Percentiles rank a stretch among this genome's conserved stretches.
Evolutionary conservation across 2,888 invertebrate species (phyloP).

Genomic region (Chrysolina haemoptera): DNA sequence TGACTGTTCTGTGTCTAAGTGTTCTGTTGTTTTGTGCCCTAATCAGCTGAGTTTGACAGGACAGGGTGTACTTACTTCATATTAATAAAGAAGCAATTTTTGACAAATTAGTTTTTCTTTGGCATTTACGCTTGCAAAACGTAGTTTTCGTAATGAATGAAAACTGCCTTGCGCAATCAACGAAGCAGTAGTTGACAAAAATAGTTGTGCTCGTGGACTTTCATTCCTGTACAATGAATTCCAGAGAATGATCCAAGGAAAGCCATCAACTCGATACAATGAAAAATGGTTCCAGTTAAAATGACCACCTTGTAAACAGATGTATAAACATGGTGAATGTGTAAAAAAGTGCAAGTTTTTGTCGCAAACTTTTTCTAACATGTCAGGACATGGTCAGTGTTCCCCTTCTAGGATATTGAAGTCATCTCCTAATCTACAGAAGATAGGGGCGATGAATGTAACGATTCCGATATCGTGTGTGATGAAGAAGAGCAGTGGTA

Average conservation of each 20-base stretch:
- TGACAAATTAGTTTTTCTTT: not conserved
- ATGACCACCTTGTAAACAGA: constrained; percentile 20
- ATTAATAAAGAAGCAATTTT: not conserved
- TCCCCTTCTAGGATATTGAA: constrained; percentile 73
- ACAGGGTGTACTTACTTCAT: too few relatives aligned
- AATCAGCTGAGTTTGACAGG: not conserved
- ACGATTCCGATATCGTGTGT: constrained; percentile 84
- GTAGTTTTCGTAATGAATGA: not conserved
- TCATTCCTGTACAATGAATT: constrained; percentile 34
- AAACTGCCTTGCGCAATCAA: constrained; percentile 37
- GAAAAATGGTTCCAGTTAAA: not conserved
- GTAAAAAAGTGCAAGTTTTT: constrained; percentile 34
- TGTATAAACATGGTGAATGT: constrained; percentile 38
- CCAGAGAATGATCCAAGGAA: constrained; percentile 31
- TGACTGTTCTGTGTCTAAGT: too few relatives aligned
- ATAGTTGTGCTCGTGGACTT: constrained; percentile 39
- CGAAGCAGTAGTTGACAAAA: constrained; percentile 32
- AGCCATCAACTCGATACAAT: constrained; percentile 11
- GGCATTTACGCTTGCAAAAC: not conserved
- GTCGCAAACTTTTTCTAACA: constrained; percentile 41
- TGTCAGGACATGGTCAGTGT: constrained; percentile 50
- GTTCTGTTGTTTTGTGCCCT: too few relatives aligned
- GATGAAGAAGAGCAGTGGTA: constrained; percentile 74
- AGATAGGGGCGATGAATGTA: constrained; percentile 82
- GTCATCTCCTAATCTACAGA: constrained; percentile 77